Percentiles rank a stretch among this genome's conserved stretches.
Conservation (phyloP, 2,888 invertebrate species). For the Ophioninae sp. region DNA sequence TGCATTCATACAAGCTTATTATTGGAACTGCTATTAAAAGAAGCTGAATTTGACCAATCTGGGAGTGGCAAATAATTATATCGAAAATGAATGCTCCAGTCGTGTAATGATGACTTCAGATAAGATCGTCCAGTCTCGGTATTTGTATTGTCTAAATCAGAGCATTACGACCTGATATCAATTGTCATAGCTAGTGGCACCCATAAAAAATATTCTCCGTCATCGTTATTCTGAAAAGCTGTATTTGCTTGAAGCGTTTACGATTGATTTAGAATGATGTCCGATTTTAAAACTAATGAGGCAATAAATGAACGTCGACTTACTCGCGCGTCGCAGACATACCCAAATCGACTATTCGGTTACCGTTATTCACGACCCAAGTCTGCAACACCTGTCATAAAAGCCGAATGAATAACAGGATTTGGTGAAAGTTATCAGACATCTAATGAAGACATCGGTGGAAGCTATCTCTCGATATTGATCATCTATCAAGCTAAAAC, state of each 20-base stretch:
- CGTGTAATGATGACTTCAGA: neutral
- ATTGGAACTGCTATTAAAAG: neutral
- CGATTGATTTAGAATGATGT: no score
- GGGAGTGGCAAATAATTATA: neutral
- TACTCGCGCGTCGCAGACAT: neutral
- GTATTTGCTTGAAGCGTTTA: no score
- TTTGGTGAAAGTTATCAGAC: neutral
- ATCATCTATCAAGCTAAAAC: neutral
- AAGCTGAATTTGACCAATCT: neutral
- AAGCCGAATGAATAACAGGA: neutral
- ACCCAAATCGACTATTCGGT: neutral
- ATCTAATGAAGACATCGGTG: neutral
- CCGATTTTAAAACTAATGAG: no score
- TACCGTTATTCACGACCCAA: neutral
- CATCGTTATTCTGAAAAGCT: no score
- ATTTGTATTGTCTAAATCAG: neutral
- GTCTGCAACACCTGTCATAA: neutral
- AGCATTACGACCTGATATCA: neutral
- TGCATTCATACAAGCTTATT: constrained; percentile 4
- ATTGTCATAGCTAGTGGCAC: no score
- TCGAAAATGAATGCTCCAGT: neutral
- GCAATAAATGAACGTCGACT: neutral
- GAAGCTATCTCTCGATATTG: neutral
- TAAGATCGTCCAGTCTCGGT: neutral
- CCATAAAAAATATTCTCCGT: no score